Base-by-base conservation (phyloP, 1,140 invertebrate species). In the Brachionus plicatilis region DNA sequence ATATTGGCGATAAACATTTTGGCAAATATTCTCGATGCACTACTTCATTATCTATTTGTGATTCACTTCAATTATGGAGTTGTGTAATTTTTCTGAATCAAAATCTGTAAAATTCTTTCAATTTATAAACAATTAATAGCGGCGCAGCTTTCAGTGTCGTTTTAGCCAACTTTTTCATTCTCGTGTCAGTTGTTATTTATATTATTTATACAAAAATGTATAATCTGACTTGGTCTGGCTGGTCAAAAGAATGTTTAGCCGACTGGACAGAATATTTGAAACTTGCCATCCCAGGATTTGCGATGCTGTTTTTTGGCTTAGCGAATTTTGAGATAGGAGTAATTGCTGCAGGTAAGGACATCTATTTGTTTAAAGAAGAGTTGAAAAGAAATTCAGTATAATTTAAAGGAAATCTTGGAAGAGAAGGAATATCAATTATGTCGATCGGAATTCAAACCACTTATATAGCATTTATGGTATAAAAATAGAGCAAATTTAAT, bases 241-340 rank as follows among this genome's bases (percentile, higher is more conserved):
- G 70, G 75, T 50, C 50, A 20, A 65, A 11, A 9, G 84, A 80
- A 12, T 78, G 45, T 14, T 43, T 85, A 9, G 29, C 17, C 17
- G 47, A 80, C 29, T 85, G 84, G 84, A 66, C 29, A 7, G 45
- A 53, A 27, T 85, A 66, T 43, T 24, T 85, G 14, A 79, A 45
- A 53, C 47, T 85, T 24, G 72, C 84, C 20, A 72, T 85, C 41
- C 84, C 84, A 14, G 84, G 84, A 9, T 47, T 85, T 29, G 43
- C 53, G 0, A 72, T 70, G 65, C 3, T 84, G n/a, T 75, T 68
- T 47, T 70, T 68, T 43, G 82, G 45, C 20, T 70, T 47, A 14
- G 43, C 60, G 0, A 70, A 84, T 27, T 70, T 84, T 68, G 82
- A 84, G 41, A 56, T 84, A 17, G 60, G 82, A 70, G 68, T 56